Base-by-base conservation (phyloP, 1,140 invertebrate species). In the Vanessa tameamea region DNA sequence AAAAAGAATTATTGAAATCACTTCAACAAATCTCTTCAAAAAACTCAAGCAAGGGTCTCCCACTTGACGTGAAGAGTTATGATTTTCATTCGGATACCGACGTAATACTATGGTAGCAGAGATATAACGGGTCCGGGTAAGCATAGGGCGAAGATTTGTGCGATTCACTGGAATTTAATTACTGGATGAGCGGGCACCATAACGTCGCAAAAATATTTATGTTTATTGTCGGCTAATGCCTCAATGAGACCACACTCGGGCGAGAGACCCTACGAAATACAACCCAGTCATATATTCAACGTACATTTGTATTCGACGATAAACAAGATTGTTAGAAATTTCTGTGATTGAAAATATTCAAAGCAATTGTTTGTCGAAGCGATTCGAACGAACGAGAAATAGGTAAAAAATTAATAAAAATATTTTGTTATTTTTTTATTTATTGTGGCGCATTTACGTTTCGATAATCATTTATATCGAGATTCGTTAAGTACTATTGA, bases 141-240 rank as follows among this genome's bases (percentile, higher is more conserved):
- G 75, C 81, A 78, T 75, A 79, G 83, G 82, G 82, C 64, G 87
- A 87, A 89, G 89, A 91, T 91, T 91, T 91, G 89, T 91, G 86
- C 81, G 89, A 85, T 85, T 85, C 82, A 84, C 80, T 80, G 89
- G 89, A 91, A 91, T 91, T 91, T 91, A 91, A 91, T 91, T 91
- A 91, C 85, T 82, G 76, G 76, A 78, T 73, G 76, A 81, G 79
- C 82, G 82, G 84, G 73, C 79, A 82, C 76, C 77, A 76, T 85
- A 89, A 88, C 85, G 86, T 82, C 79, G 87, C 87, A 88, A 91
- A 91, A 89, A 91, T 91, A 90, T 89, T 89, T 89, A 89, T 89
- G 87, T 87, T 88, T 91, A 90, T 89, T 87, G 89, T 87, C 79
- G 75, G 73, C 84, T 87, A 88, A 89, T 86, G 83, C 78, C 79